phyloP scores from a whole-genome alignment of 2,797 vertebrate species.

The Protosalanx chinensis region DNA sequence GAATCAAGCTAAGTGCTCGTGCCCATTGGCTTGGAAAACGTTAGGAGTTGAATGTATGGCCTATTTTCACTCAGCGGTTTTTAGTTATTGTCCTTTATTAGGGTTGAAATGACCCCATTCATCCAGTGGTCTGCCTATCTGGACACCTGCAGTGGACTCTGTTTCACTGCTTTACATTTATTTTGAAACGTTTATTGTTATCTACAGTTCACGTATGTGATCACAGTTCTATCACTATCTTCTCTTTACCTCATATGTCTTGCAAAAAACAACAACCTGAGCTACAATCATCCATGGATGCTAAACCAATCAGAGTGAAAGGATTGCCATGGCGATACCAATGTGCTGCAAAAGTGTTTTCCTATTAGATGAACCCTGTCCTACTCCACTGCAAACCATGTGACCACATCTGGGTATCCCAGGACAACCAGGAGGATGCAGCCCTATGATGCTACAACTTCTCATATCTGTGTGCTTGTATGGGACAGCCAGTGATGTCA shows the following conservation, averaged over 20 bases:
- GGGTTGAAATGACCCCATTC: neutral
- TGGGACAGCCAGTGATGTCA: neutral
- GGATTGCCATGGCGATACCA: conserved; percentile 9
- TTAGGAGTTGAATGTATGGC: neutral
- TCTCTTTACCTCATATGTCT: conserved; percentile 38
- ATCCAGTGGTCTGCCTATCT: neutral
- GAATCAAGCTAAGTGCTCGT: neutral
- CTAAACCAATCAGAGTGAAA: conserved; percentile 20
- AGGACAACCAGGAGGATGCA: too few relatives aligned
- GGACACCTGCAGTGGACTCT: neutral
- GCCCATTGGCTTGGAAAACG: neutral
- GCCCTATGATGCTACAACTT: neutral
- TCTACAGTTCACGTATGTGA: neutral
- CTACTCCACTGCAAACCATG: too few relatives aligned
- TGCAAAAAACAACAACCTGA: conserved; percentile 38
- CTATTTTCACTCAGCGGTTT: neutral
- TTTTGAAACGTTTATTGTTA: neutral
- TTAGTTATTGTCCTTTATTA: neutral
- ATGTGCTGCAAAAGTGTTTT: too few relatives aligned
- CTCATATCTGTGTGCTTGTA: neutral
- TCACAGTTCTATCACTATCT: conserved; percentile 30
- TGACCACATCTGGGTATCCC: neutral
- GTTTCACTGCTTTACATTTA: neutral
- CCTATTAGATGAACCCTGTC: too few relatives aligned
- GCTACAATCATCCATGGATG: conserved; percentile 40